Percentiles rank a stretch among this genome's conserved stretches.
phyloP scores from a whole-genome alignment of 2,888 invertebrate genomes.

The Parthenolecanium corni region DNA sequence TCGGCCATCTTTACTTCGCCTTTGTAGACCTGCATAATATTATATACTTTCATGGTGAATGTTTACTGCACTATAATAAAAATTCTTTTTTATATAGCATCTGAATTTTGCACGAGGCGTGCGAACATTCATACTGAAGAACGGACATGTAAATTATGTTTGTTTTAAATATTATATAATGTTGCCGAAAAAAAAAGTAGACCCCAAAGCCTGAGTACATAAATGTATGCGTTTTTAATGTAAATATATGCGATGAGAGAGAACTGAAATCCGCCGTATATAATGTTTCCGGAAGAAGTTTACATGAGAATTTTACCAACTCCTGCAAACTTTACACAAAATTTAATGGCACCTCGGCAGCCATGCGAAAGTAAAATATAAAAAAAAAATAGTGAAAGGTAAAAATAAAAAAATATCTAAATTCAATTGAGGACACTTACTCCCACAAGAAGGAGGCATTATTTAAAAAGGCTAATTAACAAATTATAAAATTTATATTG shows the following conservation, averaged over 20 bases:
- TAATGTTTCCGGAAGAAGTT: slow-evolving; percentile 14
- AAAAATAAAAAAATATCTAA: neutral
- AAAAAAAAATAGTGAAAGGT: too few species aligned
- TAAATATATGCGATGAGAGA: slow-evolving; percentile 7
- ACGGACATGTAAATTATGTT: neutral
- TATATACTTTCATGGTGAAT: too few species aligned
- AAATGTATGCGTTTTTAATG: neutral
- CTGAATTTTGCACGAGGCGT: neutral
- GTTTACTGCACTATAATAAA: neutral
- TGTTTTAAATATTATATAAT: neutral
- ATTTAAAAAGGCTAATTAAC: too few species aligned
- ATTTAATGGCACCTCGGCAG: neutral
- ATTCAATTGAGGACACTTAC: neutral
- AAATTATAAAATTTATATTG: too few species aligned
- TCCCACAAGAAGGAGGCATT: neutral
- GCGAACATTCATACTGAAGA: neutral
- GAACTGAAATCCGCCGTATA: slow-evolving; percentile 1
- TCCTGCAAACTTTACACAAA: neutral
- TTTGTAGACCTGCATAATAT: too few species aligned
- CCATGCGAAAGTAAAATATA: too few species aligned
- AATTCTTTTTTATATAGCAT: neutral
- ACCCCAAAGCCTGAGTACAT: slow-evolving; percentile 10
- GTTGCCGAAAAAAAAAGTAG: neutral
- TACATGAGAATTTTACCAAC: neutral
- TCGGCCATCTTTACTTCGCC: too few species aligned